Evolutionary conservation across 2,888 invertebrate genomes (phyloP), one percentile per base, ranked within the genome.

Genomic region (Euphydryas editha): DNA sequence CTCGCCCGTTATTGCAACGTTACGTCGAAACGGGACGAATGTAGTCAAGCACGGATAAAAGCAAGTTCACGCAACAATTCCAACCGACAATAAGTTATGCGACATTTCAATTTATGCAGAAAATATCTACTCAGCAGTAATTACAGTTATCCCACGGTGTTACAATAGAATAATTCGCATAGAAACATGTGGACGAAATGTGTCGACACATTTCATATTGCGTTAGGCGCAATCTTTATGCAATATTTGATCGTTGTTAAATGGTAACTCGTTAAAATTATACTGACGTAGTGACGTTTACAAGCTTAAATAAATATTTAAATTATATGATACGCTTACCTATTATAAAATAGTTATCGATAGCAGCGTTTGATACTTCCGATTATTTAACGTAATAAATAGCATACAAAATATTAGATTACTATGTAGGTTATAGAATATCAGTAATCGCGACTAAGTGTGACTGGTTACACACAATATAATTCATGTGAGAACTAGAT

Each of bases 91-190:
- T 80, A 79, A 79, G 77, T 80, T 79, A 83, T 80, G 79, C 76
- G 81, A 81, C 80, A 83, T 82, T 85, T 83, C 79, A 80, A 81
- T 84, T 80, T 82, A 81, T 82, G 79, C 82, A 80, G 78, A 82
- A 84, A 83, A 82, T 80, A 72, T 73, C 73, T 76, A 79, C 78
- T 80, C 80, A 80, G 80, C 78, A 72, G 79, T 79, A 81, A 85
- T 82, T 82, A 82, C 77, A 78, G 75, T 77, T 82, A 78, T 82
- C 78, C 73, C 80, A 78, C 78, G 76, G 69, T 62, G 62, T 62
- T 69, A 78, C 77, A 79, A 77, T 76, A 72, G 77, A 73, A 67
- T 72, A 72, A 64, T 51, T 75, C 72, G 69, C 65, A 68, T 73
- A 69, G 76, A 77, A 77, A 77, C 72, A 59, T 63, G 65, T 57